These are phyloP conservation scores for Ciconia nigra DNA, from an alignment of 2,797 vertebrate species.

Conservation along the genomic window DNA sequence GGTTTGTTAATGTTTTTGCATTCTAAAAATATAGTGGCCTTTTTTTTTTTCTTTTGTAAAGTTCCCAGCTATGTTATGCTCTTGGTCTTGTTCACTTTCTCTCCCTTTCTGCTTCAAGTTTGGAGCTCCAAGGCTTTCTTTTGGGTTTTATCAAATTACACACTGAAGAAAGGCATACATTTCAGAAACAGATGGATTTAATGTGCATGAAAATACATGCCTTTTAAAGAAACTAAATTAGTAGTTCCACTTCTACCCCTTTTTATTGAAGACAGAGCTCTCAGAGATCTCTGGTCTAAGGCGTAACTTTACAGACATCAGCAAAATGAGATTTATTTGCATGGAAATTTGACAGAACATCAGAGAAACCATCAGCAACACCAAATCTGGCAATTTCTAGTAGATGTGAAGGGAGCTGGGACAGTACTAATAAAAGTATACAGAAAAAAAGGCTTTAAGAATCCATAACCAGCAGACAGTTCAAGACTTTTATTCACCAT, in stretches of 20 bases:
- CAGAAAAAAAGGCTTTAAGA: background rate
- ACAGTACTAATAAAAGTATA: background rate
- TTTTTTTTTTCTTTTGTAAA: background rate
- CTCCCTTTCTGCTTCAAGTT: slow-evolving; percentile 64
- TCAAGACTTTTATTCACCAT: background rate
- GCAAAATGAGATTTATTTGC: slow-evolving; percentile 74
- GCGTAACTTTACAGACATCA: slow-evolving; percentile 78
- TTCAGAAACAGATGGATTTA: slow-evolving; percentile 86
- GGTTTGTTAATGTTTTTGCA: background rate
- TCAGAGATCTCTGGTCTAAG: slow-evolving; percentile 68
- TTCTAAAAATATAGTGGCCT: slow-evolving; percentile 56
- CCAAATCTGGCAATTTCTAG: slow-evolving; percentile 49
- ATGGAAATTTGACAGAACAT: slow-evolving; percentile 73
- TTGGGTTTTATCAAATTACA: slow-evolving; percentile 83
- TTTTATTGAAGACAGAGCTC: slow-evolving; percentile 81
- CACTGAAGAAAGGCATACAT: slow-evolving; percentile 71
- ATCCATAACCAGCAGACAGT: background rate
- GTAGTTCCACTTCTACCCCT: slow-evolving; percentile 80
- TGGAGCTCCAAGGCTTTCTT: slow-evolving; percentile 67
- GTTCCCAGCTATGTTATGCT: background rate
- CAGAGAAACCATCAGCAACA: slow-evolving; percentile 66
- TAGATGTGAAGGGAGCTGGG: background rate
- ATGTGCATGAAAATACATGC: slow-evolving; percentile 84
- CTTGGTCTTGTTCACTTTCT: background rate
- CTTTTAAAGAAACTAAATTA: slow-evolving; percentile 86